A percentile compares a stretch with the other conserved stretches of the same genome.
Conservation (phyloP, 2,113 vertebrate species). For the Condylura cristata region DNA sequence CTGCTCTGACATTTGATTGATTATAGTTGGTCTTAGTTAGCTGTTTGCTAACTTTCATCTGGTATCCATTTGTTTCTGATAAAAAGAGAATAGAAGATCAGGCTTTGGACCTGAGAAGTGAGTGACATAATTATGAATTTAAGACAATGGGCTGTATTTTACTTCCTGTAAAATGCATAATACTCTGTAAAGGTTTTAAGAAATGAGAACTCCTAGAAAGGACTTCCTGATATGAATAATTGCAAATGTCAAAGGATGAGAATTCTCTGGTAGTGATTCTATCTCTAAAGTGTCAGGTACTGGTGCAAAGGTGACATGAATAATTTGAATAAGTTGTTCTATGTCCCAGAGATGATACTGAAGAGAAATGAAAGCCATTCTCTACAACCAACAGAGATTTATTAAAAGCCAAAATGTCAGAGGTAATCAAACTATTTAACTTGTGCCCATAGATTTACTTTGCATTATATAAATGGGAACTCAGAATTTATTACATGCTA, state of each 20-base stretch:
- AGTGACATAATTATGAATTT: conserved; percentile 55
- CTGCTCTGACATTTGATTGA: neutral
- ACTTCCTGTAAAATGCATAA: conserved; percentile 42
- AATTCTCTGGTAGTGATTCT: conserved; percentile 50
- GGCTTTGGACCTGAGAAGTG: neutral
- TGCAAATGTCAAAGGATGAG: conserved; percentile 57
- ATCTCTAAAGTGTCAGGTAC: conserved; percentile 65
- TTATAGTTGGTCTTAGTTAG: neutral
- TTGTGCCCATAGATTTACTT: conserved; percentile 50
- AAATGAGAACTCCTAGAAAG: conserved; percentile 55
- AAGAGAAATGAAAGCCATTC: conserved; percentile 44
- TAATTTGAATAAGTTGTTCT: conserved; percentile 62
- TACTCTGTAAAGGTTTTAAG: conserved; percentile 55
- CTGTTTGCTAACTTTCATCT: neutral
- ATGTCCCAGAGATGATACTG: conserved; percentile 29
- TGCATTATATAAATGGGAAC: conserved; percentile 45
- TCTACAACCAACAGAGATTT: conserved; percentile 61
- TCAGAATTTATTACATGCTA: conserved; percentile 40
- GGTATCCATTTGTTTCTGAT: neutral
- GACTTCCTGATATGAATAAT: conserved; percentile 61
- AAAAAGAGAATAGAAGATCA: neutral
- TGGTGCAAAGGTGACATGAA: conserved; percentile 67
- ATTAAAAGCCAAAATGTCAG: conserved; percentile 63
- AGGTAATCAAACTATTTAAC: conserved; percentile 73
- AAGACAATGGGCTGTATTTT: conserved; percentile 38